Conservation (phyloP, 64 coral and sea anemone species). For the Dendronephthya gigantea region DNA sequence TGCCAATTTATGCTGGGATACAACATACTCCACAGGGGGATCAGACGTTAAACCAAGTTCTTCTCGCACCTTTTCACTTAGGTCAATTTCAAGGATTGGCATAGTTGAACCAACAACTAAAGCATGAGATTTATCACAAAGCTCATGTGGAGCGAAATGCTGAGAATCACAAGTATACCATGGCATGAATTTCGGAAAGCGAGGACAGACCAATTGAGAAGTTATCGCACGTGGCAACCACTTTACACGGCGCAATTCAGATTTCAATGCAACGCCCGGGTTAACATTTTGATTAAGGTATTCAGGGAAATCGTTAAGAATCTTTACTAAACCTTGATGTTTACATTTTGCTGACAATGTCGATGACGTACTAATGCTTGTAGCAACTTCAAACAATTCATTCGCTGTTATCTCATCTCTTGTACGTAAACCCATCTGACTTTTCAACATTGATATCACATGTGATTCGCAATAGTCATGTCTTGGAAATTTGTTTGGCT, state of each 20-base stretch:
- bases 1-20: neutral
- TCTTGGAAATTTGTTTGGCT: slow-evolving; percentile 52
- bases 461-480: slow-evolving; percentile 63
- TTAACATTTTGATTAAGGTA: slow-evolving; percentile 8
- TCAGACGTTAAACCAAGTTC: neutral
- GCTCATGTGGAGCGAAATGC: neutral
- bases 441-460: slow-evolving; percentile 55
- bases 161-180: neutral
- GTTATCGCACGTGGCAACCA: neutral
- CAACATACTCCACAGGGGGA: neutral
- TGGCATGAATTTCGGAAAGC: neutral
- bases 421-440: slow-evolving; percentile 53
- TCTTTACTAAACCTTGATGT: slow-evolving; percentile 55
- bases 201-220: neutral
- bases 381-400: slow-evolving; percentile 55
- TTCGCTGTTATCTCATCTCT: slow-evolving; percentile 52
- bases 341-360: slow-evolving; percentile 41
- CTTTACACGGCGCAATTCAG: neutral
- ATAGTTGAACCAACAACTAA: neutral
- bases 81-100: neutral
- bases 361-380: slow-evolving; percentile 35
- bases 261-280: neutral
- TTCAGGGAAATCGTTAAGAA: slow-evolving; percentile 62
- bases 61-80: neutral
- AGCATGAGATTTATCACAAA: neutral